A percentile compares a stretch with the other conserved stretches of the same genome.
phyloP scores from a whole-genome alignment of 2,113 vertebrate species.

The Bothrops jararaca region DNA sequence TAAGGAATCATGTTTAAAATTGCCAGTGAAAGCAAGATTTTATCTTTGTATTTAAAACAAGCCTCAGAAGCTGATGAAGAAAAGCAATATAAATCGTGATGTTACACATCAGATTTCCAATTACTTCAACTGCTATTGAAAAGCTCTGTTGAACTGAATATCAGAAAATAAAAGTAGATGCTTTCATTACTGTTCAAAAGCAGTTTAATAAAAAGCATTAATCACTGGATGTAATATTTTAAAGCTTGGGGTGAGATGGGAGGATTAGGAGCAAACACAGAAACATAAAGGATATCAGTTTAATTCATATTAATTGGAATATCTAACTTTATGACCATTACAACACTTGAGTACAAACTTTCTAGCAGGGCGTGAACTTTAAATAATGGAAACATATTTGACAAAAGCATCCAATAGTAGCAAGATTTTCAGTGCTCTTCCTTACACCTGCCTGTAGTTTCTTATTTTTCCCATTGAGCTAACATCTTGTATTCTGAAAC shows the following conservation, averaged over 20 bases:
- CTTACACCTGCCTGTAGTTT: background rate
- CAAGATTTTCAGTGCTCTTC: background rate
- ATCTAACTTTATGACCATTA: background rate
- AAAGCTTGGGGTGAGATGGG: background rate
- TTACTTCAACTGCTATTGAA: background rate
- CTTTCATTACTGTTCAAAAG: background rate
- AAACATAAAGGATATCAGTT: background rate
- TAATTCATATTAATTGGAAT: background rate
- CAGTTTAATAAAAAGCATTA: background rate
- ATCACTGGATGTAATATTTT: background rate
- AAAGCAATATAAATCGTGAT: background rate
- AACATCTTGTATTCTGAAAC: background rate
- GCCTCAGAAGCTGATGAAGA: background rate
- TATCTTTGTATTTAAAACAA: conserved; percentile 7
- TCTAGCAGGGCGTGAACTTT: background rate
- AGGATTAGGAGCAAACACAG: background rate
- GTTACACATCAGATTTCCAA: background rate
- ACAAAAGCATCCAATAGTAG: background rate
- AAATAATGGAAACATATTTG: background rate
- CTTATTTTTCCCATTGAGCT: background rate
- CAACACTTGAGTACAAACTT: background rate
- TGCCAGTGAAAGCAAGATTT: background rate
- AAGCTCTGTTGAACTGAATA: background rate
- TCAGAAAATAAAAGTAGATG: background rate
- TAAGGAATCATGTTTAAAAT: background rate